These are phyloP conservation scores for Sinocyclocheilus anshuiensis DNA, from an alignment of 2,113 vertebrate genomes.

Conservation along the genomic window DNA sequence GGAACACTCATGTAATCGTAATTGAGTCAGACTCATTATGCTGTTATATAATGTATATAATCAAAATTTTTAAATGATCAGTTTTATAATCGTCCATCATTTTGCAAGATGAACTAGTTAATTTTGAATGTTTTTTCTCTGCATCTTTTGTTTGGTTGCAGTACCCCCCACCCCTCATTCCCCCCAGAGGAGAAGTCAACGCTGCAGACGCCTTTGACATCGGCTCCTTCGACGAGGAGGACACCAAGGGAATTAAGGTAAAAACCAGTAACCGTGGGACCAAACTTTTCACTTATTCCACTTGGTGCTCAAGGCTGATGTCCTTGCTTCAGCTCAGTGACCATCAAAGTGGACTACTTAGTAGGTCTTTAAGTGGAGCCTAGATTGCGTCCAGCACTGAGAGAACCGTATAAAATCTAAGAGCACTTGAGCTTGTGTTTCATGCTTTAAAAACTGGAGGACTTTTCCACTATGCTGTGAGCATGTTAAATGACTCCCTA, in stretches of 20 bases:
- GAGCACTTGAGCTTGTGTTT: neutral
- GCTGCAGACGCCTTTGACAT: conserved; percentile 98
- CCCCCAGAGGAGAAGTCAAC: conserved; percentile 95
- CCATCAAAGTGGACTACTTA: neutral
- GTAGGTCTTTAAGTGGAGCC: neutral
- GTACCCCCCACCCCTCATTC: conserved; percentile 94
- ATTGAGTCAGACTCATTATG: neutral
- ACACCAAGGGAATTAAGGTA: conserved; percentile 99
- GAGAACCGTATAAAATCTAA: conserved; percentile 10
- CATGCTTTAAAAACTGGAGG: neutral
- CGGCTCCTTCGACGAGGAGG: conserved; percentile 97
- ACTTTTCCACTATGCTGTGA: conserved; percentile 1
- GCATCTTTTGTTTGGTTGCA: conserved; percentile 56
- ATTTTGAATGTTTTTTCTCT: neutral
- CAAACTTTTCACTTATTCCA: neutral
- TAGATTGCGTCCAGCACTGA: neutral
- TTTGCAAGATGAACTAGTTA: too few species aligned
- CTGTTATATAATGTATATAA: neutral
- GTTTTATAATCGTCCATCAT: neutral
- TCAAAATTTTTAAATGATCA: neutral
- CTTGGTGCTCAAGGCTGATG: neutral
- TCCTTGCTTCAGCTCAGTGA: neutral
- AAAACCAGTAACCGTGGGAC: neutral
- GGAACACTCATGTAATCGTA: neutral
- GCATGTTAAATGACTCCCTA: neutral